Evolutionary conservation across 2,888 invertebrate species (phyloP).

Genomic region (Parelbella ahira): DNA sequence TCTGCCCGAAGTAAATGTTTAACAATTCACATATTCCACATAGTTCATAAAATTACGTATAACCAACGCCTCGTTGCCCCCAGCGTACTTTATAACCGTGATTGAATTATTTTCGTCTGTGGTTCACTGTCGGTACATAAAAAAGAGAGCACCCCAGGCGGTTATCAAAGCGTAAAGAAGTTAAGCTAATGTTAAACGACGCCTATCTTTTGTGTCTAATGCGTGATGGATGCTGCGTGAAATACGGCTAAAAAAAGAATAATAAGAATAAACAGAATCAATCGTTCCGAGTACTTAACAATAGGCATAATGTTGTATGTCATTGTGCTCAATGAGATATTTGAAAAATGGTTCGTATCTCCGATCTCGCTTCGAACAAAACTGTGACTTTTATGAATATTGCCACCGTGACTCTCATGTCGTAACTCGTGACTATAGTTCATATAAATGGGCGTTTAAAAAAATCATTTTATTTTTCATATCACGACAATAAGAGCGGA

Average conservation of each 20-base stretch:
- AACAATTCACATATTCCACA: conserved; percentile 42
- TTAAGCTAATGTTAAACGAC: conserved; percentile 78
- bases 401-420: conserved; percentile 39
- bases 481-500: conserved; percentile 17
- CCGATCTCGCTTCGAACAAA: conserved; percentile 47
- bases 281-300: conserved; percentile 52
- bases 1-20: conserved; percentile 61
- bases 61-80: conserved; percentile 45
- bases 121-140: conserved; percentile 39
- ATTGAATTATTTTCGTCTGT: conserved; percentile 55
- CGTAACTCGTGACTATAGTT: conserved; percentile 4
- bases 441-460: conserved; percentile 18
- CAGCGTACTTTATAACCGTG: conserved; percentile 43
- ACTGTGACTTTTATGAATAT: conserved; percentile 62
- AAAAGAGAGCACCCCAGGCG: conserved; percentile 51
- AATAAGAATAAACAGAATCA: conserved; percentile 60
- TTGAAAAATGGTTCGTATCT: conserved; percentile 60
- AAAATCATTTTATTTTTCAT: conserved; percentile 9
- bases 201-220: conserved; percentile 77
- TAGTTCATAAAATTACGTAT: conserved; percentile 38
- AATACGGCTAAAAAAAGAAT: conserved; percentile 53
- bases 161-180: conserved; percentile 78
- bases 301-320: conserved; percentile 45
- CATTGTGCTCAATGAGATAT: conserved; percentile 52
- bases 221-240: conserved; percentile 69